Conservation (phyloP, 1,140 invertebrate species). For the Mercenaria mercenaria region DNA sequence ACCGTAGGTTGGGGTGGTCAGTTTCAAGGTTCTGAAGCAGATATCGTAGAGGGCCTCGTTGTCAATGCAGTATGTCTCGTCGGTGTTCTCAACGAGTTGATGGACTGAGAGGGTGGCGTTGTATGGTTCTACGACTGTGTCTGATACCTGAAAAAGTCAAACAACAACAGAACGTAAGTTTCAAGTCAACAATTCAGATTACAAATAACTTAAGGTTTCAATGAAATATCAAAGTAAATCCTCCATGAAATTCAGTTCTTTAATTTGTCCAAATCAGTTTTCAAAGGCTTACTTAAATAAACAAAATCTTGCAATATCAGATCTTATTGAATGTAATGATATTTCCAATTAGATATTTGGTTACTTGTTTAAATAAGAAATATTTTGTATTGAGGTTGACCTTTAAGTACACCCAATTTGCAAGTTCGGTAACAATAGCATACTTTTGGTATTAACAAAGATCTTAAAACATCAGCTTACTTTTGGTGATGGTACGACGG, state of each 20-base stretch:
- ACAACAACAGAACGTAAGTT: background rate
- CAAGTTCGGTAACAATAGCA: too few species aligned
- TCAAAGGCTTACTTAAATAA: too few species aligned
- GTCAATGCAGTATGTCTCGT: constrained; percentile 88
- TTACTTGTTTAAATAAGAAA: too few species aligned
- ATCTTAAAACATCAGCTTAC: constrained; percentile 84
- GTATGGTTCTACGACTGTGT: constrained; percentile 89
- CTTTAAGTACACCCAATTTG: too few species aligned
- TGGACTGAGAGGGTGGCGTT: constrained; percentile 91
- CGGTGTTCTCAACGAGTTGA: constrained; percentile 92
- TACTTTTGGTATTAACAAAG: too few species aligned
- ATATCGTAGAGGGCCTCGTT: constrained; percentile 95
- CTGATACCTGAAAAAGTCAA: constrained; percentile 85
- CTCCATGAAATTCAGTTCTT: too few species aligned
- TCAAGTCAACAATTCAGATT: background rate
- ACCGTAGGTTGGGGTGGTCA: constrained; percentile 89
- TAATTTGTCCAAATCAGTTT: background rate
- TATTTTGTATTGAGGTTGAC: too few species aligned
- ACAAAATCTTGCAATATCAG: too few species aligned
- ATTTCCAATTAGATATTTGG: too few species aligned
- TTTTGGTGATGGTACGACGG: constrained; percentile 96
- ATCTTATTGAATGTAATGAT: too few species aligned
- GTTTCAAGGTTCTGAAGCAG: constrained; percentile 92
- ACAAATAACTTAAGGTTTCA: background rate
- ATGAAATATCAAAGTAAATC: too few species aligned